A percentile compares a stretch with the other conserved stretches of the same genome.
Evolutionary conservation across 1,140 invertebrate species (phyloP).

Genomic region (Tribolium castaneum): DNA sequence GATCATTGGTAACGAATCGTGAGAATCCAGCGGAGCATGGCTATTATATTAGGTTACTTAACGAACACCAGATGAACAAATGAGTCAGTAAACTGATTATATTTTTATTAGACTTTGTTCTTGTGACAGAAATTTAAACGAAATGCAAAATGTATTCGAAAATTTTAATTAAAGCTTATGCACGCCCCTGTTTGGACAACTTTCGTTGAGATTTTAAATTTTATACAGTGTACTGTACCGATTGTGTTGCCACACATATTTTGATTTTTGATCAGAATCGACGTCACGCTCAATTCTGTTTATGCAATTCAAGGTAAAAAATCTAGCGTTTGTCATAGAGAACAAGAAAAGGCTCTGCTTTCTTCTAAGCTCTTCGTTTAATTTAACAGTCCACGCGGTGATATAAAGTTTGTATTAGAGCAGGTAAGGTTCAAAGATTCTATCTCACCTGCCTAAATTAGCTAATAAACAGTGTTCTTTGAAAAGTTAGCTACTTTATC

Average conservation of each 20-base stretch:
- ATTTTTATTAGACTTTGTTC: conserved; percentile 56
- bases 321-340: too few relatives aligned
- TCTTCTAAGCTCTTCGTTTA: too few relatives aligned
- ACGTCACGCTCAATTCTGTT: too few relatives aligned
- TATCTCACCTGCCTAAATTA: conserved; percentile 48
- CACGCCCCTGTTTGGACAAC: too few relatives aligned
- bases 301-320: too few relatives aligned
- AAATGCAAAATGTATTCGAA: too few relatives aligned
- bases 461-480: conserved; percentile 47
- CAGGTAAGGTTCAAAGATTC: conserved; percentile 44
- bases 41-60: conserved; percentile 59
- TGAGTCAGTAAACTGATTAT: conserved; percentile 56
- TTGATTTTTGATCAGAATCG: too few relatives aligned
- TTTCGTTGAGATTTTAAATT: too few relatives aligned
- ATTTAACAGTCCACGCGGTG: neutral
- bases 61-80: conserved; percentile 56
- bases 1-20: conserved; percentile 57
- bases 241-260: too few relatives aligned
- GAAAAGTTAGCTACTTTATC: conserved; percentile 47
- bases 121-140: conserved; percentile 50
- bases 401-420: conserved; percentile 37
- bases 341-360: too few relatives aligned
- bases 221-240: too few relatives aligned
- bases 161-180: too few relatives aligned
- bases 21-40: conserved; percentile 51